These are phyloP conservation scores for Panopea generosa DNA, from an alignment of 2,888 invertebrate species.

Conservation along the genomic window DNA sequence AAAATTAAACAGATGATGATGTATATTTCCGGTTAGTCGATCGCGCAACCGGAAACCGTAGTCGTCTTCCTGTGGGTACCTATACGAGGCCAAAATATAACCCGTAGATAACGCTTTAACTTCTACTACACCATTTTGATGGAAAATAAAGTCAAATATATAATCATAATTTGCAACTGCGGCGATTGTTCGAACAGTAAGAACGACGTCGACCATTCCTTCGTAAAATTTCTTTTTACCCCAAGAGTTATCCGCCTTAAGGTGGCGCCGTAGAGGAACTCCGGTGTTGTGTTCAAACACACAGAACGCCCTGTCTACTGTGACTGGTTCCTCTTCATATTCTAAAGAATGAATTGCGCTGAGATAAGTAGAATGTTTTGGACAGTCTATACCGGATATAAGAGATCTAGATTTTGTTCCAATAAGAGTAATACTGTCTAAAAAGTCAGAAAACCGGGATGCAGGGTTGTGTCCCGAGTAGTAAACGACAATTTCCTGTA, in stretches of 20 bases:
- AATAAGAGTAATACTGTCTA: conserved; percentile 72
- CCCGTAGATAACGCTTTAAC: conserved; percentile 74
- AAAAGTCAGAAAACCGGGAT: conserved; percentile 65
- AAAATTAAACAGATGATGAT: conserved; percentile 78
- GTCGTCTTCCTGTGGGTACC: conserved; percentile 40
- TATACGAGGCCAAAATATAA: conserved; percentile 72
- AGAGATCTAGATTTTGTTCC: conserved; percentile 69
- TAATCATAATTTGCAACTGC: conserved; percentile 80
- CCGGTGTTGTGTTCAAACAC: conserved; percentile 79
- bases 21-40: conserved; percentile 72
- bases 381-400: conserved; percentile 80
- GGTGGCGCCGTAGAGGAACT: conserved; percentile 76
- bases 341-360: conserved; percentile 62
- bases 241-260: conserved; percentile 41
- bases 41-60: conserved; percentile 73
- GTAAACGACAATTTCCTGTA: conserved; percentile 78
- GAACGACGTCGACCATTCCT: conserved; percentile 72
- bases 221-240: conserved; percentile 64
- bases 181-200: conserved; percentile 71
- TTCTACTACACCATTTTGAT: conserved; percentile 76
- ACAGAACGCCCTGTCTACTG: conserved; percentile 68
- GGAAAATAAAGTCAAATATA: conserved; percentile 79
- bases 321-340: conserved; percentile 32
- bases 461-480: conserved; percentile 74
- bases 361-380: conserved; percentile 72